Base-by-base conservation (phyloP, 2,888 invertebrate species). In the Eilema depressum region DNA sequence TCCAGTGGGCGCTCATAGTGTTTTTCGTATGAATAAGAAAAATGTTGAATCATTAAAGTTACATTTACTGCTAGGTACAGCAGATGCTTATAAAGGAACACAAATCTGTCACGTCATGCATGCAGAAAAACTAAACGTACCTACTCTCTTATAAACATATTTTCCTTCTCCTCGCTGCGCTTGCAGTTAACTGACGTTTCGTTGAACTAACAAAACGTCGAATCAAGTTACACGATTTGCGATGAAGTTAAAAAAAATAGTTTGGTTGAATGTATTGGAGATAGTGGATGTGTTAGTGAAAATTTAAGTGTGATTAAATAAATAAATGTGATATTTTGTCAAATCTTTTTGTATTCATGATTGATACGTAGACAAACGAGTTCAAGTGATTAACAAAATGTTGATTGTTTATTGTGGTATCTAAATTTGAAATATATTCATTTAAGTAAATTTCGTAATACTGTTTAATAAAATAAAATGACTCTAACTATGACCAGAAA, bases 401-500 rank as follows among this genome's bases (percentile, higher is more conserved):
- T 64, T 61, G 25, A 23, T 28, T 30, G 41, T 66, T 41, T 76
- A 26, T 25, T 33, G 33, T 33, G 30, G 28, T 30, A 30, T n/a
- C 59, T 2, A n/a, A 69, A 53, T 74, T 56, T 73, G 26, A 69
- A 33, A 62, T 25, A 28, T 47, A 56, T 25, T 63, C 33, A 28
- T 61, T 30, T 30, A 63, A 68, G 70, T 73, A 64, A 17, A 57
- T 74, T 74, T 74, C 60, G 63, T 25, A 67, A 53, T 61, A 74
- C 76, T 67, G 73, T 63, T 75, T 47, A n/a, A n/a, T 70, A 75
- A 30, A 87, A 66, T 28, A 70, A 66, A 70, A 95, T 95, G 95
- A 91, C 93, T 88, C 76, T 95, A 77, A 95, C 95, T 73, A 93
- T 95, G 94, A 95, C 94, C 75, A 92, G 85, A 87, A 94, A 95